Base-by-base conservation (phyloP, 2,113 vertebrate genomes). In the Halichoeres trimaculatus region DNA sequence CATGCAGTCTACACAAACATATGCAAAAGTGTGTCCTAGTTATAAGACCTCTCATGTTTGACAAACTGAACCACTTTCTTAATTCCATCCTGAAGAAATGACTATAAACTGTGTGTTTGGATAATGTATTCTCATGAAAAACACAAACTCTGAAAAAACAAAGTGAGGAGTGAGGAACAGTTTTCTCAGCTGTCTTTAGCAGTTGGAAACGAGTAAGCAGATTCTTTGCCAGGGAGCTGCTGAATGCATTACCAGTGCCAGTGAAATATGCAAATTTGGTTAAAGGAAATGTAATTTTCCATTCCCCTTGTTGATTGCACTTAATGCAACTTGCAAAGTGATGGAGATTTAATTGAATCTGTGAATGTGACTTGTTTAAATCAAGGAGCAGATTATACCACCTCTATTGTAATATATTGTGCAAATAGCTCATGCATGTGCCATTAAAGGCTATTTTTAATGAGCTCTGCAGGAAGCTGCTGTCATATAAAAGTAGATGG, bases 281-380 rank as follows among this genome's bases (percentile, higher is more conserved):
- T 74, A 83, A 89, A 87, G 86, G 68, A 87, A 91, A 89, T 84
- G 74, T 63, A 77, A 86, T 88, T 89, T 87, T 61, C 76, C 64
- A 45, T 73, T 69, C 69, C 82, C 69, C 78, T 80, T 67, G 85
- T 81, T 90, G 83, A 89, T 93, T 89, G 72, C 69, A 74, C 73
- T 90, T 88, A 85, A 85, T 82, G 78, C 76, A 77, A 72, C 71
- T 58, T 68, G 70, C 83, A 87, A 86, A 92, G 60, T 65, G 78
- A 77, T 85, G 74, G 78, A 74, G 81, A 88, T 87, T 90, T 90
- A 86, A 92, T 90, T 87, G 74, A 91, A 87, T 81, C 66, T 47
- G 54, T 56, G 62, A 90, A 90, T 88, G 72, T 43, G 48, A 61
- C 79, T 87, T 70, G 86, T 90, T 89, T 79, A 81, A 90, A 92